Evolutionary conservation across 1,140 invertebrate species (phyloP).

Genomic region (Drosophila lini): DNA sequence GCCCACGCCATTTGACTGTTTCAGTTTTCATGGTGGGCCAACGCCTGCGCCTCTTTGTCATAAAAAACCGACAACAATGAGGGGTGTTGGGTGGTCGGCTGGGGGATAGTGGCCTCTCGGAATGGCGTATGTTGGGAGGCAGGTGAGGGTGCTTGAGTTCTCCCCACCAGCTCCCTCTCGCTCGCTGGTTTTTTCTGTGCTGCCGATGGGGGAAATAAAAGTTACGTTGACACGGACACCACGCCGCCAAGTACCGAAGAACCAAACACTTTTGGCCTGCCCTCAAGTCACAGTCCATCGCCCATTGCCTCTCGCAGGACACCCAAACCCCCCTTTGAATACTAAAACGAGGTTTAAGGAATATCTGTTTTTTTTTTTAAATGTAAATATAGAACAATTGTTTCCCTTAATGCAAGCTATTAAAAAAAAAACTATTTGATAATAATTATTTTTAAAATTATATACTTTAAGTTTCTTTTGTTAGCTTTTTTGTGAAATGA

Average conservation of each 20-base stretch:
- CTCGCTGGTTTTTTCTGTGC: conserved; percentile 42
- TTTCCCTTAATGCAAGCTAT: too few relatives aligned
- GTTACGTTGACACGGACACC: conserved; percentile 79
- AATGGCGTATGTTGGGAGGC: conserved; percentile 9
- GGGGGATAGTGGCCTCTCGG: conserved; percentile 8
- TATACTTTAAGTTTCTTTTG: too few relatives aligned
- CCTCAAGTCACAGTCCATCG: conserved; percentile 53
- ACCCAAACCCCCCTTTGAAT: background rate
- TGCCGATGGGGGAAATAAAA: conserved; percentile 76
- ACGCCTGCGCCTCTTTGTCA: conserved; percentile 56
- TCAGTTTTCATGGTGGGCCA: conserved; percentile 60
- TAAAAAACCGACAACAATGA: conserved; percentile 76
- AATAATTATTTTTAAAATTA: background rate
- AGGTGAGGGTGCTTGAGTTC: conserved; percentile 38
- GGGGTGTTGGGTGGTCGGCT: conserved; percentile 20
- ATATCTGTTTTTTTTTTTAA: background rate
- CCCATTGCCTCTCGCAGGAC: conserved; percentile 37
- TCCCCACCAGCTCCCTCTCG: conserved; percentile 1
- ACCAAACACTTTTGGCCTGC: conserved; percentile 66
- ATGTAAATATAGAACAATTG: too few relatives aligned
- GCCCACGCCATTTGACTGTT: conserved; percentile 68
- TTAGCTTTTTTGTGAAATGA: too few relatives aligned
- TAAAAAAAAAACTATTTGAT: too few relatives aligned
- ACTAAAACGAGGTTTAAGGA: conserved; percentile 23
- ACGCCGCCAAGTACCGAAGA: conserved; percentile 58